Percentiles rank a stretch among this genome's conserved stretches.
Evolutionary conservation across 2,888 invertebrate species (phyloP).

Genomic region (Psylliodes chrysocephalus): DNA sequence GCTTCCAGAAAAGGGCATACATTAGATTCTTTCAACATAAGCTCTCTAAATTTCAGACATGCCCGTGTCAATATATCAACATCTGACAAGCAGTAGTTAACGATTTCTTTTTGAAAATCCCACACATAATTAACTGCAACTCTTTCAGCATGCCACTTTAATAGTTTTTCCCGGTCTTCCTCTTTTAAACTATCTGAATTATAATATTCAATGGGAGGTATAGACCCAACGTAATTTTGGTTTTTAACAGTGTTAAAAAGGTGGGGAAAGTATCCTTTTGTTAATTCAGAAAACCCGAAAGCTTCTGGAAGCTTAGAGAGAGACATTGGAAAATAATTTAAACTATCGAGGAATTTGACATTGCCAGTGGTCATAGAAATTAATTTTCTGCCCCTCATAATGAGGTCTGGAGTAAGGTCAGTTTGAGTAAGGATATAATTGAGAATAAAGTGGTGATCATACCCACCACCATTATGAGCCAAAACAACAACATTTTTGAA

Average conservation of each 20-base stretch:
- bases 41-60: slow-evolving; percentile 23
- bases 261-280: slow-evolving; percentile 47
- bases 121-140: slow-evolving; percentile 45
- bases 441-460: slow-evolving; percentile 36
- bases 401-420: slow-evolving; percentile 31
- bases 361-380: slow-evolving; percentile 34
- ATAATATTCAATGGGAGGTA: slow-evolving; percentile 30
- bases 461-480: slow-evolving; percentile 32
- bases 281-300: slow-evolving; percentile 27
- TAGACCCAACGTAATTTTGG: slow-evolving; percentile 28
- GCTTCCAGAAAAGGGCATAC: slow-evolving; percentile 49
- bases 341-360: slow-evolving; percentile 49
- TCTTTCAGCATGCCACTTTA: slow-evolving; percentile 31
- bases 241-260: slow-evolving; percentile 38
- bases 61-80: slow-evolving; percentile 38
- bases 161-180: slow-evolving; percentile 20
- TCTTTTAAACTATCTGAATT: slow-evolving; percentile 8
- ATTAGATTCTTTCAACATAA: slow-evolving; percentile 12
- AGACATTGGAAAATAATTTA: slow-evolving; percentile 46
- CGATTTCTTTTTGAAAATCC: slow-evolving; percentile 49
- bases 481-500: slow-evolving; percentile 26
- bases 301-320: slow-evolving; percentile 40
- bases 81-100: slow-evolving; percentile 43
- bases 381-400: slow-evolving; percentile 42
- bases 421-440: slow-evolving; percentile 33